Evolutionary conservation across 92 coral and sea anemone species (phyloP).

Genomic region (Palythoa heliodiscus): DNA sequence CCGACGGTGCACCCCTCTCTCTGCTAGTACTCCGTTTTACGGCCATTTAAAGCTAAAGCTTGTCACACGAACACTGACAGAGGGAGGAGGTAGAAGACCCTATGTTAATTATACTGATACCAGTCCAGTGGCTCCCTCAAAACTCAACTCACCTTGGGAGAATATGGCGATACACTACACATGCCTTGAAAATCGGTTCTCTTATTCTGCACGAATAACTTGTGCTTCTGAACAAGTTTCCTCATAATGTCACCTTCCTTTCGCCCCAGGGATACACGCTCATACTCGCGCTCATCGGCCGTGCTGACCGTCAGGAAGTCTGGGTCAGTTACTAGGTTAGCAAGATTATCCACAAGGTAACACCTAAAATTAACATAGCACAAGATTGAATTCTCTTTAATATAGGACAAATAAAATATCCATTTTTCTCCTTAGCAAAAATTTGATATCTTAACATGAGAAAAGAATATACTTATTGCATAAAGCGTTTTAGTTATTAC

Average conservation of each 20-base stretch:
- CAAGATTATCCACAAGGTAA: slow-evolving; percentile 90
- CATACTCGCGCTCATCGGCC: slow-evolving; percentile 97
- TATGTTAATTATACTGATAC: no score
- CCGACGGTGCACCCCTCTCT: no score
- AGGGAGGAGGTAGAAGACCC: no score
- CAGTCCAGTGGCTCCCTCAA: neutral
- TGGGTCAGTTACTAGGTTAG: slow-evolving; percentile 96
- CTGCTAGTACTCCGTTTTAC: no score
- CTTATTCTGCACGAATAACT: slow-evolving; percentile 76
- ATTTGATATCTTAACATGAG: no score
- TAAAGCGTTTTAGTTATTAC: no score
- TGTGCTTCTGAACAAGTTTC: slow-evolving; percentile 72
- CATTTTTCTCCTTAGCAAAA: no score
- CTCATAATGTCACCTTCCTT: slow-evolving; percentile 99
- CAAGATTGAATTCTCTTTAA: neutral
- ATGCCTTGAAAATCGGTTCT: slow-evolving; percentile 94
- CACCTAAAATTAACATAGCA: slow-evolving; percentile 57
- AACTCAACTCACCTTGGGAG: slow-evolving; percentile 79
- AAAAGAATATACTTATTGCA: no score
- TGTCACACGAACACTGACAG: no score
- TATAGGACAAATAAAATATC: no score
- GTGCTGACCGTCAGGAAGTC: slow-evolving; percentile 94
- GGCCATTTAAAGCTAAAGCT: no score
- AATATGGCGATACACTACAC: slow-evolving; percentile 96
- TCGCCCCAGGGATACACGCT: slow-evolving; percentile 95